Conservation (phyloP, 1,140 invertebrate genomes). For the Hycleus phaleratus region DNA sequence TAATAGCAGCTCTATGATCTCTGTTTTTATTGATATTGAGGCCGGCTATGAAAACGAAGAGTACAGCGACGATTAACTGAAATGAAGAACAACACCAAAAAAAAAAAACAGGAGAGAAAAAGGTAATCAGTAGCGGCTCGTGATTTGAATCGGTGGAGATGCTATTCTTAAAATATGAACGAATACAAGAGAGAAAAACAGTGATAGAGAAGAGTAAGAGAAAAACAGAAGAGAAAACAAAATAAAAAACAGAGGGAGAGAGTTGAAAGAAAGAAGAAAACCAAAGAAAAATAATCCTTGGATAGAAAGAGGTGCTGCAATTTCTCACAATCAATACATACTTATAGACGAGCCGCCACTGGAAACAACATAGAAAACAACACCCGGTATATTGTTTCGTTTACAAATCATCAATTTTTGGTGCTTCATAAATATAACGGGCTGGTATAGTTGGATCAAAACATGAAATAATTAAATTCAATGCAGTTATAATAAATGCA, state of each 20-base stretch:
- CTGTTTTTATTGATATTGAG: slow-evolving; percentile 67
- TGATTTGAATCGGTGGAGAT: neutral
- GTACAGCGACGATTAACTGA: slow-evolving; percentile 67
- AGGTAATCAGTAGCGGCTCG: neutral
- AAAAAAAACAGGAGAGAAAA: neutral
- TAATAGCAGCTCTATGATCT: slow-evolving; percentile 60
- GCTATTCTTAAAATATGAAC: too few relatives aligned
- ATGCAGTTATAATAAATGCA: slow-evolving; percentile 63
- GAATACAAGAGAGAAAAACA: too few relatives aligned
- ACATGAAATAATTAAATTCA: slow-evolving; percentile 71
- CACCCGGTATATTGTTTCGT: too few relatives aligned
- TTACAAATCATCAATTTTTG: slow-evolving; percentile 16
- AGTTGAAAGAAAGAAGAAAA: too few relatives aligned
- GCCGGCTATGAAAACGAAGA: slow-evolving; percentile 71
- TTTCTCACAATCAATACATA: too few relatives aligned
- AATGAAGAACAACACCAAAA: slow-evolving; percentile 20
- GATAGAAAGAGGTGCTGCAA: too few relatives aligned
- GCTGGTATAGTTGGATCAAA: slow-evolving; percentile 59
- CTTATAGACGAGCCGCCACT: too few relatives aligned
- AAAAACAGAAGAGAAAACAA: too few relatives aligned
- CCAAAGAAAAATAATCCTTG: too few relatives aligned
- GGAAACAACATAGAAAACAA: too few relatives aligned
- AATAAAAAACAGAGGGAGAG: too few relatives aligned
- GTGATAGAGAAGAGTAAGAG: too few relatives aligned
- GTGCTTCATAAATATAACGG: slow-evolving; percentile 44